A percentile compares a stretch with the other conserved stretches of the same genome.
Conservation (phyloP, 2,797 vertebrate genomes). For the Poecilia gillii region DNA sequence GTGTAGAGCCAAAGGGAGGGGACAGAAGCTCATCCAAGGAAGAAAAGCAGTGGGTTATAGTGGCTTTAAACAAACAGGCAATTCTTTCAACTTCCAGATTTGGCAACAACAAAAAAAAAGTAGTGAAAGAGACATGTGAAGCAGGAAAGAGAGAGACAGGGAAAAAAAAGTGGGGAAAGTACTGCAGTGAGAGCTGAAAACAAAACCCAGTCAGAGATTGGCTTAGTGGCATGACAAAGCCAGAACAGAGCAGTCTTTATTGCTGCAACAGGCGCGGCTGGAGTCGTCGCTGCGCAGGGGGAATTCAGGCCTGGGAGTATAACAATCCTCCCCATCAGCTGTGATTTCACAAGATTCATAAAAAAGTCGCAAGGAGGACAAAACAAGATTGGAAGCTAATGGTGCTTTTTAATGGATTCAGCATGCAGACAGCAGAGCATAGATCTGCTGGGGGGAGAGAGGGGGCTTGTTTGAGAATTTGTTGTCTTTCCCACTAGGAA, state of each 20-base stretch:
- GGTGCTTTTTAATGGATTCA: background rate
- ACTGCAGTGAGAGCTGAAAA: conserved; percentile 21
- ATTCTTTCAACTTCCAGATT: conserved; percentile 13
- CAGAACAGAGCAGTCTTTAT: conserved; percentile 69
- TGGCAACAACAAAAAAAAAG: background rate
- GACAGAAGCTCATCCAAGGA: conserved; percentile 8
- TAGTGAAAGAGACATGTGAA: background rate
- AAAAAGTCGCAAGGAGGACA: background rate
- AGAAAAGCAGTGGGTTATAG: conserved; percentile 18
- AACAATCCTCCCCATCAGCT: conserved; percentile 13
- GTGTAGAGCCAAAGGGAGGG: conserved; percentile 16
- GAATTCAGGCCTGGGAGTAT: conserved; percentile 1
- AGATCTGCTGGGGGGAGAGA: background rate
- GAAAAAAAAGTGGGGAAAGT: background rate
- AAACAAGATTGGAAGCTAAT: background rate
- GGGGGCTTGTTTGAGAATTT: background rate
- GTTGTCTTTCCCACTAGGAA: background rate
- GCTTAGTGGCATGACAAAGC: conserved; percentile 42
- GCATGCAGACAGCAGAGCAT: background rate
- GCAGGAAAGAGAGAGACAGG: conserved; percentile 23
- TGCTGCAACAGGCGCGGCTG: conserved; percentile 17
- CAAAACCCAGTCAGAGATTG: conserved; percentile 40
- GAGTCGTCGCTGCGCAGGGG: conserved; percentile 28
- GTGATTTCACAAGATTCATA: background rate
- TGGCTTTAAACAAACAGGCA: conserved; percentile 11